Evolutionary conservation across 2,888 invertebrate species (phyloP).

Genomic region (Nasonovia ribisnigri): DNA sequence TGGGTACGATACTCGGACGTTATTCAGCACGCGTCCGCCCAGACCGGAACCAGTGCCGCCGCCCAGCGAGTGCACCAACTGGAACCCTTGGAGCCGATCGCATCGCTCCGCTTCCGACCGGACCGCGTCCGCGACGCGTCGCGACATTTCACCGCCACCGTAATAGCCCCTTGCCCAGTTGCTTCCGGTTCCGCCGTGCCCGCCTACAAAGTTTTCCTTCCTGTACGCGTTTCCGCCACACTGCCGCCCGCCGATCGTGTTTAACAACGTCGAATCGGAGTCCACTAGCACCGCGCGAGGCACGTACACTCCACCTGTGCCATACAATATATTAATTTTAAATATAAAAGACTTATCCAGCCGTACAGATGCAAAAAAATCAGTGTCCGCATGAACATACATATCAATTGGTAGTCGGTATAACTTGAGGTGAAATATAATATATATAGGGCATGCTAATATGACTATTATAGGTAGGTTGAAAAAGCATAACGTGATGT

Average conservation of each 20-base stretch:
- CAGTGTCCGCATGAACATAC: not conserved
- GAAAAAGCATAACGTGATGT: too few relatives aligned
- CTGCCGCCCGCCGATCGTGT: not conserved
- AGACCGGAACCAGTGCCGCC: slow-evolving; percentile 53
- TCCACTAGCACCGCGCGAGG: slow-evolving; percentile 52
- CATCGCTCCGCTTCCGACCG: slow-evolving; percentile 27
- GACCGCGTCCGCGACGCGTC: not conserved
- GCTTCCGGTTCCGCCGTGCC: not conserved
- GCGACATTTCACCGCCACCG: not conserved
- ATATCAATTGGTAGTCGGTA: not conserved
- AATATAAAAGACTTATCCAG: not conserved
- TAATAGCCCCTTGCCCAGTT: slow-evolving; percentile 32
- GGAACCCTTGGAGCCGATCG: slow-evolving; percentile 52
- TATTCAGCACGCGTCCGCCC: slow-evolving; percentile 16
- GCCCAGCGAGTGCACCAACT: slow-evolving; percentile 47
- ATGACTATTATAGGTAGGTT: not conserved
- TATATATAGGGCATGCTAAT: too few relatives aligned
- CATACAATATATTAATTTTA: not conserved
- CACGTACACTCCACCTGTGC: not conserved
- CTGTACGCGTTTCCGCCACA: not conserved
- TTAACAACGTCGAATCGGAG: not conserved
- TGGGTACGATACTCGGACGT: not conserved
- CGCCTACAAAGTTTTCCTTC: not conserved
- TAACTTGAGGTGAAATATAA: not conserved
- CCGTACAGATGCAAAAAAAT: not conserved